Evolutionary conservation across 2,113 vertebrate genomes (phyloP), one percentile per base, ranked within the genome.

Genomic region (Puffinus mauretanicus): DNA sequence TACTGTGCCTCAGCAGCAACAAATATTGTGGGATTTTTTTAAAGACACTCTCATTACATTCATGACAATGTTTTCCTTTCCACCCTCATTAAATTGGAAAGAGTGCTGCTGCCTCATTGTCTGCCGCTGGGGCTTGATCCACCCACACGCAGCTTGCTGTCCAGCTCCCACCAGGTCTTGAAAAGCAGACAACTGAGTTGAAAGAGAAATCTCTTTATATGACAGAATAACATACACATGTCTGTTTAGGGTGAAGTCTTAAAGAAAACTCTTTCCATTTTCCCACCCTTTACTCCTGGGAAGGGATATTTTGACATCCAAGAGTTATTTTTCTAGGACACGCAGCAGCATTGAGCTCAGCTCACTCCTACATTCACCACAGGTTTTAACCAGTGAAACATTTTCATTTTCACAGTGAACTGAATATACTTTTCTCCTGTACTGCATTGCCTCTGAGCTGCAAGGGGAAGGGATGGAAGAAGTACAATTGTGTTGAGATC

Each of bases 61-160:
- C 15, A 47, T 87, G 25, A 30, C 36, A 32, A 81, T 24, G 7
- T 64, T 84, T 93, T 86, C 54, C n/a, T 42, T 86, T 86, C 20
- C 16, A 9, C 6, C 25, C 46, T 78, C 0, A 0, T 69, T 78
- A 64, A 64, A 47, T 13, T 71, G 19, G 34, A 40, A 72, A 46
- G 12, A 4, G 24, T 44, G 20, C 25, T 92, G 32, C 32, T 86
- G 36, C n/a, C 19, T 66, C 30, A 4, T 6, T 55, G 11, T 40
- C 47, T 54, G 47, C 18, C n/a, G 19, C n/a, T 75, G 51, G 55
- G 17, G 40, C 26, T 84, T 0, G 0, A 25, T 86, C 40, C 27
- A 38, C 55, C n/a, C 30, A 34, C 64, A 26, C 6, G 17, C 11
- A 44, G 11, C 44, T 58, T 3, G 0, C 27, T 49, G 16, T 22